Evolutionary conservation across 2,113 vertebrate species (phyloP).

Genomic region (Eudorcas thomsonii): DNA sequence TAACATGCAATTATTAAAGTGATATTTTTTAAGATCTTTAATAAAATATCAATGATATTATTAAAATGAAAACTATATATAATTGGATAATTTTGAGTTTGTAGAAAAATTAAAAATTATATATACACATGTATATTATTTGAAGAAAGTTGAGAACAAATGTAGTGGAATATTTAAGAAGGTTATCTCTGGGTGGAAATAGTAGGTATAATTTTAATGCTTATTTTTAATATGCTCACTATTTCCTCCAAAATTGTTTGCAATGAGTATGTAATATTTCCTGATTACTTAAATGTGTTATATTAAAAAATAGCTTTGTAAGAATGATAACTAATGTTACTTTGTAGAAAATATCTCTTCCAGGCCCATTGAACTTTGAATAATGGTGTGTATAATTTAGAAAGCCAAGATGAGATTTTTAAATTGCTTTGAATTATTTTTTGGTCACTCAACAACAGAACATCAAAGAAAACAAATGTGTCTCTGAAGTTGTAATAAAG

Average conservation of each 20-base stretch:
- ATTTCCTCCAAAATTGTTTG: background rate
- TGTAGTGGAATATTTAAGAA: background rate
- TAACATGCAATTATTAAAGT: background rate
- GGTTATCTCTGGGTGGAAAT: background rate
- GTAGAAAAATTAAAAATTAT: constrained; percentile 7
- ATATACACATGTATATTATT: background rate
- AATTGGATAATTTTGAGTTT: constrained; percentile 5
- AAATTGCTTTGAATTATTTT: background rate
- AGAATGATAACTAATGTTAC: background rate
- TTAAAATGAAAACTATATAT: background rate
- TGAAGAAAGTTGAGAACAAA: background rate
- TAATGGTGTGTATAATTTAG: background rate
- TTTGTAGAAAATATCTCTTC: constrained; percentile 18
- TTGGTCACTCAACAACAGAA: background rate
- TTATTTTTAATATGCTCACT: background rate
- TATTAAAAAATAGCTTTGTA: constrained; percentile 20
- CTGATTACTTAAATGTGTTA: constrained; percentile 13
- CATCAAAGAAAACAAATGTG: background rate
- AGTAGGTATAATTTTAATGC: background rate
- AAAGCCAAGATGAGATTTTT: background rate
- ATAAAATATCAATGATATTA: background rate
- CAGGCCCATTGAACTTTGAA: background rate
- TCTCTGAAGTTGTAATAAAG: background rate
- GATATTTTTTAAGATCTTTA: background rate
- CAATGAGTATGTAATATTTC: background rate